Evolutionary conservation across 2,888 invertebrate genomes (phyloP).

Genomic region (Hirtodrosophila cameraria): DNA sequence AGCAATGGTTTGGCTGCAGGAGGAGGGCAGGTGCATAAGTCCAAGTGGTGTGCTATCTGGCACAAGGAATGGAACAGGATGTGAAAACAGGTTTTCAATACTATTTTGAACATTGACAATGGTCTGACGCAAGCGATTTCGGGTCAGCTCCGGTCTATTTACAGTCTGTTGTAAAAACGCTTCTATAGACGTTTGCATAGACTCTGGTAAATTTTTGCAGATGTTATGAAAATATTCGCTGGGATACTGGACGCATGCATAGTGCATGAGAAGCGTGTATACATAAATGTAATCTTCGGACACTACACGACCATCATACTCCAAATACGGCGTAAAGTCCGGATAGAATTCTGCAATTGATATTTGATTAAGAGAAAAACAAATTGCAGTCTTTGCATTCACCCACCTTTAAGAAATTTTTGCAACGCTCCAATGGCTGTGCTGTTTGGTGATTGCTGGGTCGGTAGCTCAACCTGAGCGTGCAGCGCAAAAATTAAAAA

Average conservation of each 20-base stretch:
- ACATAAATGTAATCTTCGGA: constrained; percentile 79
- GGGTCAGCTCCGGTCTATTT: constrained; percentile 57
- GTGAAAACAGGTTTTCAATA: not conserved
- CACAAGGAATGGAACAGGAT: not conserved
- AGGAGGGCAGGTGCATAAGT: not conserved
- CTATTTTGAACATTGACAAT: constrained; percentile 58
- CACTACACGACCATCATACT: constrained; percentile 65
- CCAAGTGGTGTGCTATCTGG: not conserved
- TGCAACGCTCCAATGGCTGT: constrained; percentile 18
- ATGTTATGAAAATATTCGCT: constrained; percentile 77
- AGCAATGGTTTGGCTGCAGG: not conserved
- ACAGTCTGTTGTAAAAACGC: constrained; percentile 75
- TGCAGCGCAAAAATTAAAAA: constrained; percentile 61
- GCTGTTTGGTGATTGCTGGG: not conserved
- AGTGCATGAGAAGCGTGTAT: constrained; percentile 82
- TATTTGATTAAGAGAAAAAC: not conserved
- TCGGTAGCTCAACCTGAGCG: constrained; percentile 29
- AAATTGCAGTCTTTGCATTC: not conserved
- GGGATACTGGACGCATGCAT: constrained; percentile 79
- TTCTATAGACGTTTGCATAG: constrained; percentile 74
- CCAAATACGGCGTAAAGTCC: constrained; percentile 65
- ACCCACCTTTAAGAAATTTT: constrained; percentile 75
- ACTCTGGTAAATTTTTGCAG: constrained; percentile 75
- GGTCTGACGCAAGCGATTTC: constrained; percentile 64
- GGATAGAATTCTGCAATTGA: constrained; percentile 76